Evolutionary conservation across 2,113 vertebrate species (phyloP).

Genomic region (Ivindomyrus marchei): DNA sequence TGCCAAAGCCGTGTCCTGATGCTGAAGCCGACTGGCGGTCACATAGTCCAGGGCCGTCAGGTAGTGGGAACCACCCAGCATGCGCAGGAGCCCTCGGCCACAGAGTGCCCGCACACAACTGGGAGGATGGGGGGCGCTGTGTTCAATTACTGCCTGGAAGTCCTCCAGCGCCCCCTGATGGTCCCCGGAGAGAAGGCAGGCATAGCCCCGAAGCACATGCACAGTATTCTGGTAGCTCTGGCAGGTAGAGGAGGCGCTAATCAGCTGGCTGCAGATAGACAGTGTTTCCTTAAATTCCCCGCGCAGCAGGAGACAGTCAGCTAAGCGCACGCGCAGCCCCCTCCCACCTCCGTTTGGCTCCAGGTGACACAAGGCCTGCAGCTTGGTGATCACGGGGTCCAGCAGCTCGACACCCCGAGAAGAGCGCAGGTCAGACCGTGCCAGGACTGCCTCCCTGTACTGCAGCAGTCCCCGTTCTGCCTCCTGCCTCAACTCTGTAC

Average conservation of each 20-base stretch:
- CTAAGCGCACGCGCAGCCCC: constrained; percentile 70
- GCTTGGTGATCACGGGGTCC: constrained; percentile 58
- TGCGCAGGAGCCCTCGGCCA: constrained; percentile 79
- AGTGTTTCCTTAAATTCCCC: constrained; percentile 63
- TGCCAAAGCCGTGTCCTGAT: constrained; percentile 71
- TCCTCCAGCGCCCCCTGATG: constrained; percentile 66
- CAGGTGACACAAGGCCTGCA: constrained; percentile 73
- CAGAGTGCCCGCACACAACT: constrained; percentile 87
- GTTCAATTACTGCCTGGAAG: constrained; percentile 82
- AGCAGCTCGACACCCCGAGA: constrained; percentile 67
- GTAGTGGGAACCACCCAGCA: constrained; percentile 67
- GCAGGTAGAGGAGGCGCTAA: constrained; percentile 44
- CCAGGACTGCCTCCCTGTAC: constrained; percentile 67
- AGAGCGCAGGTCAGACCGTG: constrained; percentile 67
- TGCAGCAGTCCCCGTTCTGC: constrained; percentile 63
- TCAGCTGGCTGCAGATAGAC: constrained; percentile 71
- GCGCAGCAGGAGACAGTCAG: constrained; percentile 77
- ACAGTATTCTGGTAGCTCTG: constrained; percentile 72
- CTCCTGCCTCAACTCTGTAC: constrained; percentile 55
- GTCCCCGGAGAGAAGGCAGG: constrained; percentile 66
- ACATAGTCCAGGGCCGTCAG: constrained; percentile 82
- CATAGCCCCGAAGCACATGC: constrained; percentile 77
- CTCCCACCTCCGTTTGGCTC: constrained; percentile 54
- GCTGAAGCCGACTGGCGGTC: constrained; percentile 74
- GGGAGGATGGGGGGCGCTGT: constrained; percentile 67